Percentiles rank a stretch among this genome's conserved stretches.
phyloP scores from a whole-genome alignment of 2,797 vertebrate species.

The Bradypodion ventrale region DNA sequence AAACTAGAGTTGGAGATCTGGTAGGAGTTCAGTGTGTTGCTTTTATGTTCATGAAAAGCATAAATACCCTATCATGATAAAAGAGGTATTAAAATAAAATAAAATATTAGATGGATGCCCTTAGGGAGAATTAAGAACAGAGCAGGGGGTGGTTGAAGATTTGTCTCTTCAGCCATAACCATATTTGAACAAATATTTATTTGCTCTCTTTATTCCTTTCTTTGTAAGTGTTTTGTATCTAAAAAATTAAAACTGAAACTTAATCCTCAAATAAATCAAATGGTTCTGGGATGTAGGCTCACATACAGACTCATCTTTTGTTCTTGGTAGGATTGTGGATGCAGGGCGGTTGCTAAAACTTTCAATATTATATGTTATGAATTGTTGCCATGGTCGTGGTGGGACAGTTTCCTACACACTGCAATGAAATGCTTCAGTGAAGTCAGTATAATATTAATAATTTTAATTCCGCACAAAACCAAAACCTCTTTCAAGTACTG shows the following conservation, averaged over 20 bases:
- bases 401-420: slow-evolving; percentile 41
- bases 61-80: slow-evolving; percentile 64
- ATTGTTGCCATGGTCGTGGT: slow-evolving; percentile 32
- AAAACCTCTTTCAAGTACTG: slow-evolving; percentile 30
- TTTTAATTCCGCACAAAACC: neutral
- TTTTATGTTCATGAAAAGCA: slow-evolving; percentile 64
- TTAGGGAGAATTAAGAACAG: slow-evolving; percentile 36
- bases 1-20: slow-evolving; percentile 47
- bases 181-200: slow-evolving; percentile 68
- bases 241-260: slow-evolving; percentile 47
- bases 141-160: neutral
- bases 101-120: slow-evolving; percentile 47
- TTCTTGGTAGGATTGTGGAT: slow-evolving; percentile 4
- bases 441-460: slow-evolving; percentile 38
- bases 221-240: slow-evolving; percentile 2
- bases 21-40: slow-evolving; percentile 59
- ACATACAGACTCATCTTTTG: slow-evolving; percentile 37
- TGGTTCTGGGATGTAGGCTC: slow-evolving; percentile 40
- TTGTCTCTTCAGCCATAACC: slow-evolving; percentile 54
- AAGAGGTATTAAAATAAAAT: slow-evolving; percentile 66
- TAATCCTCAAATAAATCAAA: slow-evolving; percentile 64
- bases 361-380: slow-evolving; percentile 42
- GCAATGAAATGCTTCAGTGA: slow-evolving; percentile 27
- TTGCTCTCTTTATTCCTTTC: slow-evolving; percentile 25
- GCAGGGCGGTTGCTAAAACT: slow-evolving; percentile 38